A percentile compares a stretch with the other conserved stretches of the same genome.
Evolutionary conservation across 2,113 vertebrate genomes (phyloP).

Genomic region (Callionymus lyra): DNA sequence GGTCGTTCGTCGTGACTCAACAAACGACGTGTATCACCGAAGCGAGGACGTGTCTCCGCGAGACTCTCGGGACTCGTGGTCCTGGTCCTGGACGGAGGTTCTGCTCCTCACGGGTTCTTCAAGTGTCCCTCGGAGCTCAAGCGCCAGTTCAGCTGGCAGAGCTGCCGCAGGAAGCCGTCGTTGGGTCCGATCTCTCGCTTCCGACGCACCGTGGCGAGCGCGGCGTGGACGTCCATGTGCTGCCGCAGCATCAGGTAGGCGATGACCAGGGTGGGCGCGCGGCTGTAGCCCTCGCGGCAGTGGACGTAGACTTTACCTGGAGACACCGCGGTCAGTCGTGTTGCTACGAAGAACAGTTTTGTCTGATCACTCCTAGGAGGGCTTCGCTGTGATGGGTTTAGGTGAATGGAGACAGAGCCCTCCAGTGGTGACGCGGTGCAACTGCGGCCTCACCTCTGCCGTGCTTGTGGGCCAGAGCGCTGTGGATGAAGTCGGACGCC

Average conservation of each 20-base stretch:
- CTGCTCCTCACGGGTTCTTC: conserved; percentile 38
- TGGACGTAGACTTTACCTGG: conserved; percentile 87
- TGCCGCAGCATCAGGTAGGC: conserved; percentile 88
- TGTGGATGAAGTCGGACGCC: conserved; percentile 85
- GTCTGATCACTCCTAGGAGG: no score
- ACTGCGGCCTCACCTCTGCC: conserved; percentile 70
- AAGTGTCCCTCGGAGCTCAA: conserved; percentile 63
- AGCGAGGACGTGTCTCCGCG: no score
- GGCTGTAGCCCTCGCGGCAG: conserved; percentile 93
- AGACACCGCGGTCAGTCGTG: background rate
- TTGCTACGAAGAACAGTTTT: no score
- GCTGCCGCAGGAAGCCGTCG: conserved; percentile 86
- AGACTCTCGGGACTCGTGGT: no score
- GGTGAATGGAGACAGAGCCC: no score
- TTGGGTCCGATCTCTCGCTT: conserved; percentile 92
- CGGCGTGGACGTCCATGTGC: conserved; percentile 73
- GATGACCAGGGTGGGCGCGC: conserved; percentile 84
- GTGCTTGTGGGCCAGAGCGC: conserved; percentile 77
- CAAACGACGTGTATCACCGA: no score
- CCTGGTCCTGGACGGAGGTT: no score
- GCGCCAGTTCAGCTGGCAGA: conserved; percentile 79
- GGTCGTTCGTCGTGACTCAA: no score
- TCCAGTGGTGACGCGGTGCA: no score
- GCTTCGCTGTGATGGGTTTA: no score
- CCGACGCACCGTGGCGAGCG: conserved; percentile 74